Base-by-base conservation (phyloP, 2,888 invertebrate genomes). In the Aplocera efformata region DNA sequence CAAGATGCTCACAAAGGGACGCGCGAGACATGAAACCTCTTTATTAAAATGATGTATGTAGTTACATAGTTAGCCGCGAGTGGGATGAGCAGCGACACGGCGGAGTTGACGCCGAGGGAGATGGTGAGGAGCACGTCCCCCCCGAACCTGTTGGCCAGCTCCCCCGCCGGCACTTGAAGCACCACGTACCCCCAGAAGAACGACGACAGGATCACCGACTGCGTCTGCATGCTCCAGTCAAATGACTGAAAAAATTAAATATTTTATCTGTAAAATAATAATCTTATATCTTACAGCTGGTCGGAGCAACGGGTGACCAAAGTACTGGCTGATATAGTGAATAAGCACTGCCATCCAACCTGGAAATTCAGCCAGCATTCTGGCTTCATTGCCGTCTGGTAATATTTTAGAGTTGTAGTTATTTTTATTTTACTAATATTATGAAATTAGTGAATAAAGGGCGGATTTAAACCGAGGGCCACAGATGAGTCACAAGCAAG, bases 131-230 rank as follows among this genome's bases (percentile, higher is more conserved):
- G 76, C 8, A 88, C 71, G 56, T 91, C 92, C 3, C 92, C 93
- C 1, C 94, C 94, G 63, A 91, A 90, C 28, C 79, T 85, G 43
- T 91, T 91, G 0, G 93, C 92, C 48, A 94, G 62, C 48, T 90
- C 84, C 0, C 93, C 93, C 0, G 90, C 89, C 0, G 91, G 90
- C 5, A 91, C 68, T 67, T 94, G 94, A 20, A 92, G 90, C 3
- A 92, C 56, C 0, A 92, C 84, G 64, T 94, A 94, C 0, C 89
- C 89, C 85, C 88, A 89, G 63, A 84, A 89, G 58, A 89, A 89
- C 0, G 89, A 86, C 10, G 88, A 85, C 3, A 85, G 65, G 10
- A 90, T 73, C 5, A 79, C 48, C 25, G 79, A 74, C 50, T 82
- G 83, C 0, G 45, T 66, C 7, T 82, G 64, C 27, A 86, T 73